A percentile compares a stretch with the other conserved stretches of the same genome.
phyloP scores from a whole-genome alignment of 2,797 vertebrate genomes.

The Menidia menidia region DNA sequence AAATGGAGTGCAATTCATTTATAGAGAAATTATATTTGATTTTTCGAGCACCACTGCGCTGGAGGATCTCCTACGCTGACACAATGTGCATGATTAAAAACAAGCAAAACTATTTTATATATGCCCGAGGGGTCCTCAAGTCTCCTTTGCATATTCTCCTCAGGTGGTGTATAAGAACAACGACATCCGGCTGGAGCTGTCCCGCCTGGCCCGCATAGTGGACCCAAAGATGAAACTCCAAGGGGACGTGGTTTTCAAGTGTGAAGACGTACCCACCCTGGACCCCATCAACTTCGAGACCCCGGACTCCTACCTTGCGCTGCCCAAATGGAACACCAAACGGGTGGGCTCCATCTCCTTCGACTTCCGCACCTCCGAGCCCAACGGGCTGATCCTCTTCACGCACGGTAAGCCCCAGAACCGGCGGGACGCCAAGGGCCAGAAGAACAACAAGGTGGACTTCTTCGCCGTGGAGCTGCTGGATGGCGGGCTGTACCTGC shows the following conservation, averaged over 20 bases:
- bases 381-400: conserved; percentile 96
- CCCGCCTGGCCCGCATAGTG: conserved; percentile 94
- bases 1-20: conserved; percentile 40
- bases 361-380: conserved; percentile 96
- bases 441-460: conserved; percentile 98
- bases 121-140: background rate
- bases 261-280: conserved; percentile 96
- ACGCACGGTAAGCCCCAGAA: conserved; percentile 96
- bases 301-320: conserved; percentile 93
- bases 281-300: conserved; percentile 98
- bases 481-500: conserved; percentile 93
- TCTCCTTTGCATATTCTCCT: background rate
- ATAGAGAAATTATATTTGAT: conserved; percentile 26
- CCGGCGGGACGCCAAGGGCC: conserved; percentile 89
- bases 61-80: background rate
- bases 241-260: conserved; percentile 94
- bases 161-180: conserved; percentile 99
- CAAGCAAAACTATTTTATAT: background rate
- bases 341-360: conserved; percentile 98
- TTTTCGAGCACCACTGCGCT: conserved; percentile 13
- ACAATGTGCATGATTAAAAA: background rate
- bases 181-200: conserved; percentile 96
- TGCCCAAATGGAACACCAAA: conserved; percentile 99
- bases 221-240: conserved; percentile 99
- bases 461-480: conserved; percentile 97